These are phyloP conservation scores for Halcyon smyrnensis DNA, from an alignment of 2,797 vertebrate genomes.

Conservation along the genomic window DNA sequence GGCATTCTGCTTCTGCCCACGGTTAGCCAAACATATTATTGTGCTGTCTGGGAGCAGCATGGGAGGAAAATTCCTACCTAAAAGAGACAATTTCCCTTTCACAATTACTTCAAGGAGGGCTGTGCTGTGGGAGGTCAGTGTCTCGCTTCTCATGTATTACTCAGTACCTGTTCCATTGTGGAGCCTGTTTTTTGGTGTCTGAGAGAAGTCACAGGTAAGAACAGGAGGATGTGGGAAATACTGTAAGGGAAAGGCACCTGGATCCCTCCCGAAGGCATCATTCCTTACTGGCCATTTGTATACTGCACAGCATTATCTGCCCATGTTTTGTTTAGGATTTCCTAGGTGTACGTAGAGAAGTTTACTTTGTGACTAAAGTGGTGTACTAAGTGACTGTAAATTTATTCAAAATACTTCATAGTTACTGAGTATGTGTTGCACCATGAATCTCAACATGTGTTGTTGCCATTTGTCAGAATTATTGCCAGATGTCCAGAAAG, in stretches of 20 bases:
- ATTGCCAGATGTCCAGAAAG: constrained; percentile 16
- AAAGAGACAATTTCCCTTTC: neutral
- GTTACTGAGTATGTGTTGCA: neutral
- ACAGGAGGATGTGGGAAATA: neutral
- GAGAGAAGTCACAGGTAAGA: neutral
- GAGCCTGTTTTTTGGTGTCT: neutral
- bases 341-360: neutral
- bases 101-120: neutral
- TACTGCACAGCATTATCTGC: neutral
- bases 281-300: neutral
- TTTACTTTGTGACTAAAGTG: neutral
- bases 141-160: neutral
- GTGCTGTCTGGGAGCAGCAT: neutral
- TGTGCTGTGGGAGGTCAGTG: neutral
- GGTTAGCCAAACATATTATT: neutral
- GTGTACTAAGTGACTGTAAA: neutral
- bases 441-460: neutral
- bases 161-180: neutral
- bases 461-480: constrained; percentile 8
- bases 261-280: neutral
- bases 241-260: neutral
- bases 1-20: neutral
- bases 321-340: neutral
- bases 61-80: neutral
- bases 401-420: neutral